Base-by-base conservation (phyloP, 2,113 vertebrate genomes). In the Ellobius talpinus region DNA sequence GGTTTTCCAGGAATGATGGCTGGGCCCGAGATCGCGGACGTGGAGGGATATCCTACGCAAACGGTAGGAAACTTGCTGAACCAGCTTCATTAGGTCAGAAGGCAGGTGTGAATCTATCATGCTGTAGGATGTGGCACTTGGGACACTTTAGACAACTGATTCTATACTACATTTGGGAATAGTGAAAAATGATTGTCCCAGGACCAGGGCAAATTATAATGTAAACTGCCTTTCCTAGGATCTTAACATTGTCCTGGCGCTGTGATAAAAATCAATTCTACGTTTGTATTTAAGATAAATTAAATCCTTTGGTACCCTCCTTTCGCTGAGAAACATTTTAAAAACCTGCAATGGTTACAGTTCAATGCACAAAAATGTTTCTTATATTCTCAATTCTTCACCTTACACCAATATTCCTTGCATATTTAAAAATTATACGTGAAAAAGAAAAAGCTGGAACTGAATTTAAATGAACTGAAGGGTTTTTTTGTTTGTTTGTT, bases 381-480 rank as follows among this genome's bases (percentile, higher is more conserved):
- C 87, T 21, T 65, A 21, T 73, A 68, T 26, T 61, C 33, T 88
- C 11, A 77, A 0, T 94, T 1, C 36, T 19, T 17, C 21, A n/a
- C 58, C 29, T 8, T 39, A 24, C 29, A 72, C 45, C 8, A 52
- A 70, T 24, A 76, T 78, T 93, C 73, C 31, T 89, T 94, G 33
- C 17, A 52, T 26, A 93, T 85, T 91, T 96, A 63, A 21, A 86
- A 77, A 92, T 42, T 66, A 2, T 68, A 36, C 78, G 6, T 86
- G 10, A 78, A 33, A 79, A 95, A 90, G 72, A 70, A 91, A 93
- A 90, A 97, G 94, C 93, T 58, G 65, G 31, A 63, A 87, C 42
- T 58, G 31, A 5, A 72, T 92, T 87, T 66, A 82, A 11, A 87
- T 81, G 45, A 79, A 3, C 47, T 79, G 9, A 76, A 95, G 68